These are phyloP conservation scores for Tenthredo scrophulariae DNA, from an alignment of 2,888 invertebrate genomes.

Conservation along the genomic window DNA sequence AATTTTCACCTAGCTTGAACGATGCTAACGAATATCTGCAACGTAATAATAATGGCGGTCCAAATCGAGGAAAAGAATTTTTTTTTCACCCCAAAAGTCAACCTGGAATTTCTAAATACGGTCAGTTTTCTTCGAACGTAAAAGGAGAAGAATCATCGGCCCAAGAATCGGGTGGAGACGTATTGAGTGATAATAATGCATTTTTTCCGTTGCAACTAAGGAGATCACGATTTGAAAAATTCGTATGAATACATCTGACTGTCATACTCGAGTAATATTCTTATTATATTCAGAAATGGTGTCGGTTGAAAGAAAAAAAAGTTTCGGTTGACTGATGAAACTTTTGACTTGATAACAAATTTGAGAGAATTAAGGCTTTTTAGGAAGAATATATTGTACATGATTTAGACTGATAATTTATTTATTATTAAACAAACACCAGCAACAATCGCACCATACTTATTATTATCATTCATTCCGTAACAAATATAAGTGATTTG, in stretches of 20 bases:
- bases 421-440: background rate
- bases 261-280: background rate
- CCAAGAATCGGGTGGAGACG: background rate
- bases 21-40: background rate
- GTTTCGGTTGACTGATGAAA: background rate
- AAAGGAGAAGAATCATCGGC: background rate
- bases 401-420: background rate
- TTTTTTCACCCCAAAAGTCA: background rate
- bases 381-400: slow-evolving; percentile 25
- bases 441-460: background rate
- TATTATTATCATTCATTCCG: background rate
- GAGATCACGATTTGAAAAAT: slow-evolving; percentile 19
- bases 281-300: background rate
- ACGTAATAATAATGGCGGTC: background rate
- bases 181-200: background rate
- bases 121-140: background rate
- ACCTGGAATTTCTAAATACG: background rate
- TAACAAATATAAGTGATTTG: background rate
- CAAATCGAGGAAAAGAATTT: background rate
- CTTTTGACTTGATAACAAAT: background rate
- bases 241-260: background rate
- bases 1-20: background rate
- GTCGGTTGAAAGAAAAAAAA: background rate
- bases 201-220: slow-evolving; percentile 26
- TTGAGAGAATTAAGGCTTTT: slow-evolving; percentile 35